phyloP scores from a whole-genome alignment of 2,888 invertebrate genomes.

The Nudaria mundana region DNA sequence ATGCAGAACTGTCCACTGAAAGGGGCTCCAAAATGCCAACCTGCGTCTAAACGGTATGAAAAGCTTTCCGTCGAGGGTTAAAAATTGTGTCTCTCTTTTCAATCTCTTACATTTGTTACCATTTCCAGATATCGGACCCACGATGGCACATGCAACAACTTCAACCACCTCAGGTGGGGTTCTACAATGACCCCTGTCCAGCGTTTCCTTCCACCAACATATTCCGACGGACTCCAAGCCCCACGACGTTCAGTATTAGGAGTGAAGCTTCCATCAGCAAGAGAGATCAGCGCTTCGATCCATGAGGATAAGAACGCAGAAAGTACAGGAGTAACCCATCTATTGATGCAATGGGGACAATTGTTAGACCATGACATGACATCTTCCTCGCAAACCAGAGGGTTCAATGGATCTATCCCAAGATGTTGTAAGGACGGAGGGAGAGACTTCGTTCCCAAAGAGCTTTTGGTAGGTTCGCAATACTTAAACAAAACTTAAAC shows the following conservation, averaged over 20 bases:
- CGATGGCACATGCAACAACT: slow-evolving; percentile 95
- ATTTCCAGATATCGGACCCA: slow-evolving; percentile 86
- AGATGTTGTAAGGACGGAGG: slow-evolving; percentile 87
- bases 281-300: slow-evolving; percentile 85
- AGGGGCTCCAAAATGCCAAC: slow-evolving; percentile 85
- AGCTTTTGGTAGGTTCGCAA: slow-evolving; percentile 77
- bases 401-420: slow-evolving; percentile 90
- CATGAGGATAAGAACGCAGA: slow-evolving; percentile 84
- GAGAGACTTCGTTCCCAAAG: slow-evolving; percentile 80
- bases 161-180: slow-evolving; percentile 88
- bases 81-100: not conserved
- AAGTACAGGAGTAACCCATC: slow-evolving; percentile 85
- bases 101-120: not conserved
- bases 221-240: slow-evolving; percentile 87
- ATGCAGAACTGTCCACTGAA: slow-evolving; percentile 85
- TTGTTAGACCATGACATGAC: slow-evolving; percentile 94
- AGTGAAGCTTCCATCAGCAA: slow-evolving; percentile 85
- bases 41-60: slow-evolving; percentile 81
- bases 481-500: not conserved
- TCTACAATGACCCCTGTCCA: slow-evolving; percentile 91
- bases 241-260: slow-evolving; percentile 82
- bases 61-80: too few species aligned
- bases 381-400: slow-evolving; percentile 87
- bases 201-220: slow-evolving; percentile 89
- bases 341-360: slow-evolving; percentile 96